Base-by-base conservation (phyloP, 1,140 invertebrate genomes). In the Euura saliciscinereae region DNA sequence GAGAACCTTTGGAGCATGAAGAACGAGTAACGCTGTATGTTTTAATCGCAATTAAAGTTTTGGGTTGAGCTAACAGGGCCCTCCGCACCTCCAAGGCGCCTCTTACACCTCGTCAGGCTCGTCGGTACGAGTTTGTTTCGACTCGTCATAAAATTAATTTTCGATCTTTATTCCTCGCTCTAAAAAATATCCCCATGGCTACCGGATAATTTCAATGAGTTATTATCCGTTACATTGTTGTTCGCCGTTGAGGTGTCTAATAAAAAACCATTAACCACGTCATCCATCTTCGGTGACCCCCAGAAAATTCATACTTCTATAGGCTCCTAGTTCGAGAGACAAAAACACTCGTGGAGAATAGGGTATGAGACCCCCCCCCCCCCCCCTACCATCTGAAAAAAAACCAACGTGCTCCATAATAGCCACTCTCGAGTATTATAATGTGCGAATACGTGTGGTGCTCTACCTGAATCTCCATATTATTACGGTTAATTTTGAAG, bases 241-340 rank as follows among this genome's bases (percentile, higher is more conserved):
- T 80, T 80, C 78, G 80, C 79, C 79, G 75, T 80, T 78, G 71
- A 79, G 79, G 79, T 80, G 78, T 81, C 78, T 81, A 81, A 81
- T 81, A 81, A 80, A 81, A 81, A 78, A 78, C 78, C 78, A 81
- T 80, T 81, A 81, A 81, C 79, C 78, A 78, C 79, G 76, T 80
- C 80, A 80, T 81, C 77, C 80, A 81, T 81, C 80, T 80, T 79
- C 78, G 59, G 73, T 73, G 76, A 72, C 77, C 51, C 51, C 51
- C 13, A n/a, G 8, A n/a, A 59, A 59, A 59, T 59, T n/a, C 28
- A 28, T 28, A 1, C 28, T 28, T 28, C 28, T 28, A 28, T 28
- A 28, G 28, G 28, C 28, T 28, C 28, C 28, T 28, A 28, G 28
- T 28, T 28, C 10, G 51, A 8, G 51, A 59, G 51, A 59, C 51